These are phyloP conservation scores for Oryzias javanicus DNA, from an alignment of 2,113 vertebrate genomes.

Conservation along the genomic window DNA sequence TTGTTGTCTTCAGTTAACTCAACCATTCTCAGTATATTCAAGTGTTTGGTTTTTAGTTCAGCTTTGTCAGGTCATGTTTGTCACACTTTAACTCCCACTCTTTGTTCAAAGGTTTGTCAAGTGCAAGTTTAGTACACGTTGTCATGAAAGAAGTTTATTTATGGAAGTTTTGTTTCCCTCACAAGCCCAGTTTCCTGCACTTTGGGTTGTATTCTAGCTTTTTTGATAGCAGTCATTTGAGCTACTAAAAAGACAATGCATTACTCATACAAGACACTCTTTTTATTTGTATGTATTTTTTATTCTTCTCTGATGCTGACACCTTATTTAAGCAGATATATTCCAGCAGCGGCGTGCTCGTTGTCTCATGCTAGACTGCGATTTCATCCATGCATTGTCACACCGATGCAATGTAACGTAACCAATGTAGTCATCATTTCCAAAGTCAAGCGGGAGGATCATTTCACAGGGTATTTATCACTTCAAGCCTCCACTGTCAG, in stretches of 20 bases:
- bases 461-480: constrained; percentile 12
- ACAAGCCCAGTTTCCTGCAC: too few species aligned
- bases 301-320: constrained; percentile 31
- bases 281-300: background rate
- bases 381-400: constrained; percentile 35
- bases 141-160: too few species aligned
- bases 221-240: constrained; percentile 11
- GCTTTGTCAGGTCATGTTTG: too few species aligned
- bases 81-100: too few species aligned
- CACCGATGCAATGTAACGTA: constrained; percentile 12
- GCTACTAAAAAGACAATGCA: background rate
- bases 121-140: too few species aligned
- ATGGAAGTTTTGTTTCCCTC: too few species aligned
- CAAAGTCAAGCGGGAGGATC: constrained; percentile 16
- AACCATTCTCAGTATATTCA: too few species aligned
- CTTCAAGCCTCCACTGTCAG: constrained; percentile 21
- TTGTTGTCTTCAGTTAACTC: too few species aligned
- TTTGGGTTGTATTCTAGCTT: too few species aligned
- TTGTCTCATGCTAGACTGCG: constrained; percentile 17
- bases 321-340: constrained; percentile 55
- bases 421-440: constrained; percentile 32
- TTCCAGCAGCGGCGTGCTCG: constrained; percentile 26
- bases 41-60: too few species aligned
- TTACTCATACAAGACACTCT: too few species aligned
- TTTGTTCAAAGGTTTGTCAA: too few species aligned